Conservation (phyloP, 2,888 invertebrate species). For the Anodontia alba region DNA sequence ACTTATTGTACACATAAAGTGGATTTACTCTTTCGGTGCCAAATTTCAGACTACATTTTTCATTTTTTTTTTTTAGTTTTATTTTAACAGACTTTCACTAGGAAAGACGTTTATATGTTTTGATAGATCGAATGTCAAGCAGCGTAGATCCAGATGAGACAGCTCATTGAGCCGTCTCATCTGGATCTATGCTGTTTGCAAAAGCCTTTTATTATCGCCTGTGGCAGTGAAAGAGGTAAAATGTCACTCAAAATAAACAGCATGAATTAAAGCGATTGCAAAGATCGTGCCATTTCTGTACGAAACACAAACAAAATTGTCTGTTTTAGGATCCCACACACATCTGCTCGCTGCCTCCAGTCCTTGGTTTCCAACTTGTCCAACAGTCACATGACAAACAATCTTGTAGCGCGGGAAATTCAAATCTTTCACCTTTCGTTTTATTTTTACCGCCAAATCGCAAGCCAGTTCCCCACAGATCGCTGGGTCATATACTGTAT, state of each 20-base stretch:
- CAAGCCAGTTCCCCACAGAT: constrained; percentile 65
- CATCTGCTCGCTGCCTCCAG: constrained; percentile 68
- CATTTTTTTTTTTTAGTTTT: too few species aligned
- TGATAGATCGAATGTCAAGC: too few species aligned
- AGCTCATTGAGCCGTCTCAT: too few species aligned
- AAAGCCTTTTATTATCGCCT: too few species aligned
- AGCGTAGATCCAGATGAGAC: too few species aligned
- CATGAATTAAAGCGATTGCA: constrained; percentile 72
- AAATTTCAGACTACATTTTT: too few species aligned
- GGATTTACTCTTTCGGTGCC: too few species aligned
- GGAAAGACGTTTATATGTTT: too few species aligned
- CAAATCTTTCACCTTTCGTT: constrained; percentile 70
- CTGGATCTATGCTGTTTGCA: too few species aligned
- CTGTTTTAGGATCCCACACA: constrained; percentile 71
- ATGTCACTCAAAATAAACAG: constrained; percentile 66
- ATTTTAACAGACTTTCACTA: too few species aligned
- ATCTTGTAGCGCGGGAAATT: constrained; percentile 76
- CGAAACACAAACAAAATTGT: constrained; percentile 69
- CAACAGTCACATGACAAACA: constrained; percentile 67
- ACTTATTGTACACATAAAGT: too few species aligned
- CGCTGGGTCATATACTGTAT: constrained; percentile 63
- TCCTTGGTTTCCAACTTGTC: constrained; percentile 71
- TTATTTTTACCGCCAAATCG: constrained; percentile 70
- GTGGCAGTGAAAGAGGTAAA: too few species aligned
- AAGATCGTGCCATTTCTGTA: constrained; percentile 66